Percentiles rank a stretch among this genome's conserved stretches.
These are phyloP conservation scores for Sinopyrophorus schimmeli DNA, from an alignment of 2,888 invertebrate species.

Conservation along the genomic window DNA sequence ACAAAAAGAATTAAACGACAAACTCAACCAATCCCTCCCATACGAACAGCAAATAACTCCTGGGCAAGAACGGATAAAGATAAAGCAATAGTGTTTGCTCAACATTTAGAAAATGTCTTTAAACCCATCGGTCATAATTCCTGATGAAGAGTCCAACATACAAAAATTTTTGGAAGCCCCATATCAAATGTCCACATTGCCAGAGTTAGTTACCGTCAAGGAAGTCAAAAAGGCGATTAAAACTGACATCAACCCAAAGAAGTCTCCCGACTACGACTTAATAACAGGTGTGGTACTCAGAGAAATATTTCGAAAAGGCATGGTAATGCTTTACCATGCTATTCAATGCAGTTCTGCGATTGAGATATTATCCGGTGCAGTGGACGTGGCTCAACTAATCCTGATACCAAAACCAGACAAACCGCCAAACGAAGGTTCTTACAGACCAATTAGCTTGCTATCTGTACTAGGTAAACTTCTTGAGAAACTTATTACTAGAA, in stretches of 20 bases:
- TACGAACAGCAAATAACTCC: conserved; percentile 9
- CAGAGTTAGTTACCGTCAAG: no score
- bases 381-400: conserved; percentile 12
- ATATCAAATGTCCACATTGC: conserved; percentile 10
- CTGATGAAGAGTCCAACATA: neutral
- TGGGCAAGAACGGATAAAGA: conserved; percentile 14
- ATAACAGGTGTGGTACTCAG: conserved; percentile 35
- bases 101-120: conserved; percentile 6
- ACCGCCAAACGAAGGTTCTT: conserved; percentile 24
- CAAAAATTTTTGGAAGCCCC: conserved; percentile 2
- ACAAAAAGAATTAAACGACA: conserved; percentile 13
- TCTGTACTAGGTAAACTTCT: conserved; percentile 34
- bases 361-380: neutral
- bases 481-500: conserved; percentile 32
- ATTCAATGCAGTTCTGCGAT: neutral
- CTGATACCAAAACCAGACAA: conserved; percentile 17
- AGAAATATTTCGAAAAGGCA: conserved; percentile 29
- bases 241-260: no score
- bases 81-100: conserved; percentile 7
- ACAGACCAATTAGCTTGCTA: conserved; percentile 35
- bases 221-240: no score
- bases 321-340: conserved; percentile 10
- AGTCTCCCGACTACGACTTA: conserved; percentile 36
- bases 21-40: conserved; percentile 7
- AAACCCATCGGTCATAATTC: no score